These are phyloP conservation scores for Germaria angustata DNA, from an alignment of 2,888 invertebrate genomes.

Conservation along the genomic window DNA sequence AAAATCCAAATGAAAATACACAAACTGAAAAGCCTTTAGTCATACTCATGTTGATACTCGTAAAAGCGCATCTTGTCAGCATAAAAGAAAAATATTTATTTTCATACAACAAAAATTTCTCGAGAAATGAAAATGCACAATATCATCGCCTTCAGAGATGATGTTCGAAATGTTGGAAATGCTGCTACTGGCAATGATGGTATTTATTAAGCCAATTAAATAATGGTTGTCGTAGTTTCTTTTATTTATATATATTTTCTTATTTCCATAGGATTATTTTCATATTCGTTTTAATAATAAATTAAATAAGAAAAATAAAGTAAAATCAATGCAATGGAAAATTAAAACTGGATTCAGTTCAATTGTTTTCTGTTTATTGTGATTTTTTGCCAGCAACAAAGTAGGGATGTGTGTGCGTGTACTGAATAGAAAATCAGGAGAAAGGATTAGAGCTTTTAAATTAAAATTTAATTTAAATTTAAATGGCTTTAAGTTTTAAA, in stretches of 20 bases:
- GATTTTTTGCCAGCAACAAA: neutral
- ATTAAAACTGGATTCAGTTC: slow-evolving; percentile 11
- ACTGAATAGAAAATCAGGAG: neutral
- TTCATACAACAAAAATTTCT: slow-evolving; percentile 38
- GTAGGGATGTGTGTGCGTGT: neutral
- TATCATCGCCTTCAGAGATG: neutral
- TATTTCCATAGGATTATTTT: neutral
- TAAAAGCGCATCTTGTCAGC: slow-evolving; percentile 5
- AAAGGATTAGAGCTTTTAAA: no score
- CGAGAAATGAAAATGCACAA: slow-evolving; percentile 29
- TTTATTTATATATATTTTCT: slow-evolving; percentile 30
- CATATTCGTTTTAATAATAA: slow-evolving; percentile 24
- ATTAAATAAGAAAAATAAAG: neutral
- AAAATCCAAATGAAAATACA: slow-evolving; percentile 26
- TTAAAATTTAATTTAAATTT: no score
- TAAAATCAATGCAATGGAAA: neutral
- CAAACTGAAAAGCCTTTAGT: slow-evolving; percentile 29
- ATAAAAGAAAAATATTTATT: slow-evolving; percentile 13
- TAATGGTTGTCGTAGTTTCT: slow-evolving; percentile 12
- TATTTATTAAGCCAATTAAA: slow-evolving; percentile 65
- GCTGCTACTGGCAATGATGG: slow-evolving; percentile 22
- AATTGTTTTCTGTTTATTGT: slow-evolving; percentile 1
- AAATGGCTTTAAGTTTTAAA: no score
- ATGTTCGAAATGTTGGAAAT: neutral
- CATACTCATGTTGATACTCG: neutral